Evolutionary conservation across 2,113 vertebrate genomes (phyloP).

Genomic region (Oreotrochilus melanogaster): DNA sequence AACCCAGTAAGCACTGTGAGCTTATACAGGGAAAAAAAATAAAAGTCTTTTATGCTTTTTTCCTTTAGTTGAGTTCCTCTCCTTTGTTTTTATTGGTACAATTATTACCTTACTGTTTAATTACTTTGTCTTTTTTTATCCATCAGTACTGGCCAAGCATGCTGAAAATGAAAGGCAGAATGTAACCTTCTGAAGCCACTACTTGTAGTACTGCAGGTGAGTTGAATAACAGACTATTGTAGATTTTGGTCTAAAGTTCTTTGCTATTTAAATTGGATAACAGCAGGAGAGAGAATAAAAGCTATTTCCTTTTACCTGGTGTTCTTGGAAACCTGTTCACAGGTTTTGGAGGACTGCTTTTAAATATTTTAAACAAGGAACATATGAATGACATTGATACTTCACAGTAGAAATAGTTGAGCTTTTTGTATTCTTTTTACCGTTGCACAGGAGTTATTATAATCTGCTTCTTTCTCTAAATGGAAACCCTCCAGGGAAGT

Average conservation of each 20-base stretch:
- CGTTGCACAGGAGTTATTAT: conserved; percentile 30
- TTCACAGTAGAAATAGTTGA: conserved; percentile 53
- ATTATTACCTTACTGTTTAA: conserved; percentile 38
- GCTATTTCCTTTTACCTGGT: conserved; percentile 70
- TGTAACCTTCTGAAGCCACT: conserved; percentile 68
- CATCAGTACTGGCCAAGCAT: conserved; percentile 34
- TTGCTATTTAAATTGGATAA: conserved; percentile 69
- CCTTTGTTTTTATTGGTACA: neutral
- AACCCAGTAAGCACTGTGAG: neutral
- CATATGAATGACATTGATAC: conserved; percentile 54
- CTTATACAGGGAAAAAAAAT: neutral
- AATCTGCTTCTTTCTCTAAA: conserved; percentile 68
- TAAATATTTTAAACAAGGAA: conserved; percentile 58
- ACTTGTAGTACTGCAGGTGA: conserved; percentile 73
- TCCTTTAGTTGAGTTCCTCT: neutral
- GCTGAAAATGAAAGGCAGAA: conserved; percentile 62
- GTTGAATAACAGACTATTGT: conserved; percentile 62
- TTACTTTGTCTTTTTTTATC: conserved; percentile 68
- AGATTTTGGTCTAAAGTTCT: conserved; percentile 64
- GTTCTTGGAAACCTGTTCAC: conserved; percentile 64
- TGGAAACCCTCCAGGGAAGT: conserved; percentile 76
- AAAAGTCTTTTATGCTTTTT: neutral
- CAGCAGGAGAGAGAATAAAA: conserved; percentile 71
- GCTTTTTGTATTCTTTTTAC: conserved; percentile 48
- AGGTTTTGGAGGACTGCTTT: conserved; percentile 40